Evolutionary conservation across 2,113 vertebrate genomes (phyloP).

Genomic region (Neogale vison): DNA sequence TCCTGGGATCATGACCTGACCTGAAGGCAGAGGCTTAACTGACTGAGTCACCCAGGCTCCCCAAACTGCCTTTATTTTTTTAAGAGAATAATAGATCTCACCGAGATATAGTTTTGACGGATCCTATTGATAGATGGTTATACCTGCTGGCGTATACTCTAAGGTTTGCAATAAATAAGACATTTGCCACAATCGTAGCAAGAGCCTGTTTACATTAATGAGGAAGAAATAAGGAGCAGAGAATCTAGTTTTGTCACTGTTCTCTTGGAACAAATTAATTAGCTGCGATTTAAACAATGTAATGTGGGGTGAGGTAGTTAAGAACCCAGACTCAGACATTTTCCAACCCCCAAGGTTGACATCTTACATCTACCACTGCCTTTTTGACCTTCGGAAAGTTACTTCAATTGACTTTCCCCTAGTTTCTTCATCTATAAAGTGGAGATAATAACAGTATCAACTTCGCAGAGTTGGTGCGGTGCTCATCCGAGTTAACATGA

Average conservation of each 20-base stretch:
- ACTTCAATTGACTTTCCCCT: background rate
- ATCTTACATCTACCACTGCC: background rate
- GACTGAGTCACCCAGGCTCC: background rate
- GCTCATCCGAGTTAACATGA: background rate
- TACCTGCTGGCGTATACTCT: background rate
- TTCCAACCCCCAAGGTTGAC: background rate
- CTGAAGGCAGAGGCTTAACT: background rate
- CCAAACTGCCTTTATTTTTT: background rate
- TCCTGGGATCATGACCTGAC: no score
- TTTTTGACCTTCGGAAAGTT: conserved; percentile 9
- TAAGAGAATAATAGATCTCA: background rate
- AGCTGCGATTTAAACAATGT: background rate
- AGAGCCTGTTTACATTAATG: background rate
- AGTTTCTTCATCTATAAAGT: conserved; percentile 23
- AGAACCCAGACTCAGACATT: background rate
- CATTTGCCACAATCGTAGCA: background rate
- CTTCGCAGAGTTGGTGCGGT: background rate
- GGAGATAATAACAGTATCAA: conserved; percentile 35
- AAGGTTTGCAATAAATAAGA: background rate
- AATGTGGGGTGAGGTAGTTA: background rate
- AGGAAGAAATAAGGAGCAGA: background rate
- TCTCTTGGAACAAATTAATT: background rate
- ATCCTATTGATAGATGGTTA: background rate
- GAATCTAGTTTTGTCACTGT: background rate
- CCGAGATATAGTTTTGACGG: background rate